Evolutionary conservation across 1,140 invertebrate species (phyloP), one percentile per base, ranked within the genome.

Genomic region (Drosophila takahashii): DNA sequence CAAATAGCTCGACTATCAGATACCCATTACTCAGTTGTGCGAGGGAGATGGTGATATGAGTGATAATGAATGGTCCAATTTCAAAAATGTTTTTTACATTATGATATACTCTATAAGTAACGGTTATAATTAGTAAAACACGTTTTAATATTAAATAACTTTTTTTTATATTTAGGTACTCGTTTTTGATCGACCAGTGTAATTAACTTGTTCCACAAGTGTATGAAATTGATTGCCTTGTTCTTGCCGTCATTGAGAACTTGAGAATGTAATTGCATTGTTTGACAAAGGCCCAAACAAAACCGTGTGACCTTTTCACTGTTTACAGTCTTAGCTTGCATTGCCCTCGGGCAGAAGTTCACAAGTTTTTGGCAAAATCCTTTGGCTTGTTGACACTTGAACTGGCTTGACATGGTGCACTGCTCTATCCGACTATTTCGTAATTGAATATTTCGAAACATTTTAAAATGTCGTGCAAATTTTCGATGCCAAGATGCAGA

Each of bases 221-320:
- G 36, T 13, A 13, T 50, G 34, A 62, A 83, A 78, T 78, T 79
- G 74, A 66, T 75, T 77, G 29, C 67, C 73, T 61, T 75, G 70
- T 32, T 71, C 64, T 57, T 59, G 57, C 11, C 69, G 26, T 72
- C 22, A 22, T 81, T 47, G 58, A 47, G 27, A 58, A 80, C 67
- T 75, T 76, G 42, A 62, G 53, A 75, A 71, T 58, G 50, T 75
- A 87, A 86, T 87, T 87, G 83, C 81, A 86, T 81, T 79, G 83
- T 59, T 72, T 79, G 67, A 67, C 79, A 86, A 81, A 65, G 79
- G 58, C 42, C 58, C 60, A 73, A 64, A 64, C 50, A 52, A 41
- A 53, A 54, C 66, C 72, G 62, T 85, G 61, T 77, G 77, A 86
- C 81, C 73, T 85, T 80, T 73, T 80, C 77, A 77, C 66, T 85